phyloP scores from a whole-genome alignment of 2,797 vertebrate species.

The Heterohyrax brucei region DNA sequence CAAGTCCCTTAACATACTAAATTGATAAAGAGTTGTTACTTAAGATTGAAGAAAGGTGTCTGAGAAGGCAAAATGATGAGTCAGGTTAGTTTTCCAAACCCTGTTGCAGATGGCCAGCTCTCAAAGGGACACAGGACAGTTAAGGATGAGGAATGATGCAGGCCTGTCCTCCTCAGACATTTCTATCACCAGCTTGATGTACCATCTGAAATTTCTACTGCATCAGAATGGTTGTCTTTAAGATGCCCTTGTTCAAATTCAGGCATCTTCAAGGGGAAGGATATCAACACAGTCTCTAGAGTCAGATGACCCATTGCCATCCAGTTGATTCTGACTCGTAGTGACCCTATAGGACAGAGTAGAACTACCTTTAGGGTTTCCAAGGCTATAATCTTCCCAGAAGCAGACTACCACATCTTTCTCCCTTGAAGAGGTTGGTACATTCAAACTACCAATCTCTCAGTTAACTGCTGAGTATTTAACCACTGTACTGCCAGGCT shows the following conservation, averaged over 20 bases:
- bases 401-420: not conserved
- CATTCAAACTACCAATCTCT: not conserved
- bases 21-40: not conserved
- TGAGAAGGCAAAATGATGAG: not conserved
- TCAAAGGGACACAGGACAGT: not conserved
- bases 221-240: not conserved
- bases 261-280: not conserved
- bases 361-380: not conserved
- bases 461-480: not conserved
- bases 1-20: not conserved
- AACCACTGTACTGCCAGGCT: not conserved
- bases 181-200: not conserved
- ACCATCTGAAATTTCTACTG: not conserved
- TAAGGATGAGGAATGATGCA: accelerated
- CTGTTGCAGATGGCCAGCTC: not conserved
- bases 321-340: not conserved
- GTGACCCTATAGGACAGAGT: not conserved
- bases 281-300: not conserved
- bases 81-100: not conserved
- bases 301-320: not conserved
- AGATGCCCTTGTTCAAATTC: not conserved
- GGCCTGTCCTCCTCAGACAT: not conserved
- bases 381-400: not conserved
- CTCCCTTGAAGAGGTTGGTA: not conserved
- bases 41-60: not conserved